Base-by-base conservation (phyloP, 1,140 invertebrate genomes). In the Brachionus sp. region DNA sequence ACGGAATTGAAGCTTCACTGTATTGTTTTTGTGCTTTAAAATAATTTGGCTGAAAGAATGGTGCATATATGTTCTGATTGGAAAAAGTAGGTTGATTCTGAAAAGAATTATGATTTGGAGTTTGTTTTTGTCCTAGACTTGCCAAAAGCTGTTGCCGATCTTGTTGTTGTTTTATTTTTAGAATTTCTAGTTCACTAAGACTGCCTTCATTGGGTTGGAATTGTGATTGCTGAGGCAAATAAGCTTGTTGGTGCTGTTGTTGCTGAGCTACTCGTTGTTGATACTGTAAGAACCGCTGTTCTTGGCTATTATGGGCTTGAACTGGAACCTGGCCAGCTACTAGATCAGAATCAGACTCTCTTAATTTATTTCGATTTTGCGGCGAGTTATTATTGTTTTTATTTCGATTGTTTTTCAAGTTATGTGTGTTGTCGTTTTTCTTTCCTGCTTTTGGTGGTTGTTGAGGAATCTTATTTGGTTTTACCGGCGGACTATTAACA, bases 111-210 rank as follows among this genome's bases (percentile, higher is more conserved):
- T 46, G 23, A 39, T 77, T 77, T 77, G n/a, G 29, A 6, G 9
- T 9, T 12, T 66, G 23, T 50, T 62, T 57, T 62, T 37, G 35
- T 5, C 33, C 50, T 13, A 80, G 50, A 37, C 16, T 16, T 12
- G 50, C 62, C 39, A 80, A 62, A 42, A 80, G 33, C 25, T 80
- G 77, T 12, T 80, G 33, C 16, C 77, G 33, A 12, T 80, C 77
- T 80, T 80, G 46, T 35, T 80, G 77, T 42, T 80, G 77, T n/a
- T 62, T 80, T 57, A 75, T 6, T 23, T 80, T 80, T 29, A 80
- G 39, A 3, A 80, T 23, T 35, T 80, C 77, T 33, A 80, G 39
- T n/a, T 80, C 77, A 19, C 77, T 80, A 13, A 66, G 6, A 80
- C 33, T 39, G 57, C 37, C 42, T 39, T 80, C 62, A 25, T 19